Evolutionary conservation across 2,797 vertebrate species (phyloP), one percentile per base, ranked within the genome.

Genomic region (Sebastes umbrosus): DNA sequence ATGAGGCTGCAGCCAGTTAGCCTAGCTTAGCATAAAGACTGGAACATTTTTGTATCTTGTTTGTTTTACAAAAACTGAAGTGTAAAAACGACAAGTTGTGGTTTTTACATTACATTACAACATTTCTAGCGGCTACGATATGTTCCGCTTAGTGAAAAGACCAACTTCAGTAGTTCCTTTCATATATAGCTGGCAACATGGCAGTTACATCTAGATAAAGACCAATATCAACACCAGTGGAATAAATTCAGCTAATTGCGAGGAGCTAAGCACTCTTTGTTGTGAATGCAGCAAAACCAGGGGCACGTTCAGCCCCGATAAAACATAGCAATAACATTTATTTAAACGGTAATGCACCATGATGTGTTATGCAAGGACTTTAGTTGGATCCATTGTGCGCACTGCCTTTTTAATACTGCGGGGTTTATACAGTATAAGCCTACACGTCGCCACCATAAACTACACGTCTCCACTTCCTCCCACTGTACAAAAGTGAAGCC

Each of bases 261-360:
- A 34, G n/a, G 12, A 20, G 24, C 14, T 27, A 27, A 46, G 3
- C n/a, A 1, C 27, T 31, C 32, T 64, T 16, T 43, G 20, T 57
- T 57, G 54, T 57, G 54, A 57, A 57, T 57, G 22, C 54, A 57
- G 54, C 22, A 24, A 25, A 0, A 0, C 11, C n/a, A 55, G 1
- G 39, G 39, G 39, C 39, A 43, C 14, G 39, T 16, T 16, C 39
- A 43, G 39, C 39, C 39, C 39, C 1, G 14, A 43, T 43, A 43
- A 43, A 16, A 43, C 39, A 43, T 16, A 43, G 14, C 14, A 43
- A 39, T 0, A 39, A 6, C 36, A 39, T 39, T 39, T 39, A 39
- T 39, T 1, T 39, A 39, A 39, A 39, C 0, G 36, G 5, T 14
- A 39, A 0, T 39, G 13, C 36, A 14, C 0, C 36, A 0, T 0